Evolutionary conservation across 2,113 vertebrate genomes (phyloP), one percentile per base, ranked within the genome.

Genomic region (Anseranas semipalmata): DNA sequence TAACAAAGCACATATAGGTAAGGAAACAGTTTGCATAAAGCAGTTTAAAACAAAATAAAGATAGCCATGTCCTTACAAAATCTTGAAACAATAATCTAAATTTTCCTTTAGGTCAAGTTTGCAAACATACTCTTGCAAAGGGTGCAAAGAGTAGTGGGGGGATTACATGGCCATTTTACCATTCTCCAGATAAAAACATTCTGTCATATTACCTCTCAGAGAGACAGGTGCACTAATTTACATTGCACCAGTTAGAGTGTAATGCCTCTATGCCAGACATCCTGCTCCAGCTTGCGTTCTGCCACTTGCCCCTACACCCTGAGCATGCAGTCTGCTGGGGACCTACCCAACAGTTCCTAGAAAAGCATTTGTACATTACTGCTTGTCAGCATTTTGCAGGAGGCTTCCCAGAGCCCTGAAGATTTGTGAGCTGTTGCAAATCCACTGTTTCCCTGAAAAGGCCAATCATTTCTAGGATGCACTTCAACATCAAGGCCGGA

Each of bases 1-100:
- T 43, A 94, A 89, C 30, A 93, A 90, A 94, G 55, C 56, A 88
- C 22, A 55, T 37, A 53, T 6, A 97, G 67, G 68, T 78, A 93
- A 88, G 78, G 28, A 90, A 92, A 66, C 19, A 80, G 43, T 63
- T 59, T 84, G 55, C 50, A 77, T 50, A 76, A 91, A 60, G 19
- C 33, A 60, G 45, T 78, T 95, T 48, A 53, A 75, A 81, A 3
- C 22, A 59, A 92, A 75, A 80, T 70, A 66, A 87, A 88, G 53
- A 48, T 1, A 70, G 35, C 16, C 35, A 32, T 32, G 16, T 37
- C 62, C 72, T 68, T 43, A 80, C 5, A 90, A 89, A 89, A 90
- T 74, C 71, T 93, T 60, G 43, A 72, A 87, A 16, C 19, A 35
- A 33, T 32, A 81, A 89, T 68, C 22, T 85, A 56, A 20, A 12